Evolutionary conservation across 2,113 vertebrate species (phyloP), one percentile per base, ranked within the genome.

Genomic region (Trachemys scripta): DNA sequence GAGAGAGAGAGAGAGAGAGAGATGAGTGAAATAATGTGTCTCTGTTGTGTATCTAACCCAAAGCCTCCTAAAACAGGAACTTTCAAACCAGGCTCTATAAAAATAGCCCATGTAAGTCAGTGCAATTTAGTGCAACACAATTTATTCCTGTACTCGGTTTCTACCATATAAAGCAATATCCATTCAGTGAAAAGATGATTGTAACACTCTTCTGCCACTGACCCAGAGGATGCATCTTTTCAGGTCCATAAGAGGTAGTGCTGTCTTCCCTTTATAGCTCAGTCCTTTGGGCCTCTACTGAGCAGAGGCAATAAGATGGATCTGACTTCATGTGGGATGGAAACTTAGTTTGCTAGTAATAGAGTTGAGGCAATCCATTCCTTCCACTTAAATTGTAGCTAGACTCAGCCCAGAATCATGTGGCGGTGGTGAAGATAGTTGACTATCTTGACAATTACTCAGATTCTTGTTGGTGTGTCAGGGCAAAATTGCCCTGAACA

Each of bases 131-230:
- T 95, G 87, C 83, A 92, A 91, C 85, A 95, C 97, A 97, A 81
- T 89, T 91, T 89, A 85, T 19, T 89, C 85, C 92, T 92, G 85
- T 92, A 65, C 92, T 86, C 90, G 62, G 56, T 93, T 93, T 95
- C 93, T 97, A 90, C 96, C 91, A 90, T 88, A 94, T 95, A 90
- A 93, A 96, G 97, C 96, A 96, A 91, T 97, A 94, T 82, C 75
- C 95, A 88, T 94, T 42, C 69, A 81, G 85, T 57, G 92, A 95
- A 94, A 93, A 95, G 85, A 84, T 87, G 92, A 2, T 90, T 96
- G 91, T 90, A 31, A 53, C 5, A 4, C 83, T 84, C 38, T 47
- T 80, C 90, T 85, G 69, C 90, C 45, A 62, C 65, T 89, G 78
- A 29, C 85, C 85, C 76, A 65, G 29, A 47, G 82, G 94, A 93